Evolutionary conservation across 2,888 invertebrate genomes (phyloP).

Genomic region (Drosophila differens): DNA sequence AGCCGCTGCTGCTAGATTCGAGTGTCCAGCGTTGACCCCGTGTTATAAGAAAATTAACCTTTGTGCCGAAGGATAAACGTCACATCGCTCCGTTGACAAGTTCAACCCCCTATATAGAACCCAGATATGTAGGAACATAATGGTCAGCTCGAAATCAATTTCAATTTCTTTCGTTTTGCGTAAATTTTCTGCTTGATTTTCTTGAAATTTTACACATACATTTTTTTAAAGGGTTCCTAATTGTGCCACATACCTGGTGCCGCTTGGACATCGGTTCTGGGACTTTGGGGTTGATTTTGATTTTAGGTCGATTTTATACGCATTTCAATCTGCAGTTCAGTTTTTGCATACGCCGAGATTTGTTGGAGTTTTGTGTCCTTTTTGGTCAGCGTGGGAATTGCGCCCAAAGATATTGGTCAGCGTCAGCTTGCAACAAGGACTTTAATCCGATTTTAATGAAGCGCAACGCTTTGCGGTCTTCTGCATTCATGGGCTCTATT

Average conservation of each 20-base stretch:
- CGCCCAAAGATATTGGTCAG: conserved; percentile 57
- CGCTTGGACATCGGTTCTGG: conserved; percentile 8
- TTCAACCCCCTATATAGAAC: conserved; percentile 56
- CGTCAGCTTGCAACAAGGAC: conserved; percentile 54
- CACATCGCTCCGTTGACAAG: conserved; percentile 54
- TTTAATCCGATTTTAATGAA: conserved; percentile 85
- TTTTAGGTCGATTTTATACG: conserved; percentile 64
- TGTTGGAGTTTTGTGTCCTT: conserved; percentile 33
- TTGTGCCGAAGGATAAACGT: conserved; percentile 34
- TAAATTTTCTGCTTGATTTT: conserved; percentile 78
- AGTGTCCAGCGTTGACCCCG: conserved; percentile 69
- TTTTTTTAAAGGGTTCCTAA: conserved; percentile 61
- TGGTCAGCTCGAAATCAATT: conserved; percentile 53
- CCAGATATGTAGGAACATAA: not conserved
- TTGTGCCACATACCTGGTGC: conserved; percentile 29
- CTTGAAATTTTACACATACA: conserved; percentile 58
- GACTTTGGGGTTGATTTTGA: conserved; percentile 58
- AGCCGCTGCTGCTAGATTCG: conserved; percentile 32
- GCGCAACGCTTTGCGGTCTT: conserved; percentile 84
- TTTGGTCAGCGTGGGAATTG: conserved; percentile 81
- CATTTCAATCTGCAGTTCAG: conserved; percentile 59
- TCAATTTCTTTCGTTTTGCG: conserved; percentile 39
- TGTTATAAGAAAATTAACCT: conserved; percentile 75
- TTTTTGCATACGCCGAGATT: conserved; percentile 70
- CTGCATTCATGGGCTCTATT: conserved; percentile 44